Conservation (phyloP, 2,113 vertebrate genomes). For the Neopipo cinnamomea region DNA sequence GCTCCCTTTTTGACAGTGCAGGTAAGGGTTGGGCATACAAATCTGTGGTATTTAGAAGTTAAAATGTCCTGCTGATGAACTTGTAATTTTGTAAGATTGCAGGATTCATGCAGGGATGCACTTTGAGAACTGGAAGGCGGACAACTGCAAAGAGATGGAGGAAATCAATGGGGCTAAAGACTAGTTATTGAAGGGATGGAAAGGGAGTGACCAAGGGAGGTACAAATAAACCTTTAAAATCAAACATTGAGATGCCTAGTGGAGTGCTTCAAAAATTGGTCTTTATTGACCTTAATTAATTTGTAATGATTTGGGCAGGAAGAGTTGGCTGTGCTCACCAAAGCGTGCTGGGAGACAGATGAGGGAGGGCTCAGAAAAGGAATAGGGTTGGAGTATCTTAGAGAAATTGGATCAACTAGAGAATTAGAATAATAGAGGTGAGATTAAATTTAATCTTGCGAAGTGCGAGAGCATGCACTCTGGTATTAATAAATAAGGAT, state of each 20-base stretch:
- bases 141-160: not conserved
- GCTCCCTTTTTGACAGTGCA: not conserved
- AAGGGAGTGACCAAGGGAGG: not conserved
- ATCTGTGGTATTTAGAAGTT: not conserved
- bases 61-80: not conserved
- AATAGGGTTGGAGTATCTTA: not conserved
- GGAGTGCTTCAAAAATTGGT: not conserved
- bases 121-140: not conserved
- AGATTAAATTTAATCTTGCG: not conserved
- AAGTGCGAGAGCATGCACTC: not conserved
- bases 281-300: not conserved
- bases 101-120: not conserved
- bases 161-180: not conserved
- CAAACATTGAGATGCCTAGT: not conserved
- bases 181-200: not conserved
- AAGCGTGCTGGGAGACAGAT: not conserved
- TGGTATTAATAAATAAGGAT: not conserved
- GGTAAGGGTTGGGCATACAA: rapidly evolving
- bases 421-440: not conserved
- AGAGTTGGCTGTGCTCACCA: not conserved
- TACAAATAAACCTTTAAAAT: not conserved
- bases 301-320: not conserved
- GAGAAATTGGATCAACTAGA: not conserved
- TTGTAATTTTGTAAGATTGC: not conserved
- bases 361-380: not conserved